These are phyloP conservation scores for Eupithecia exiguata DNA, from an alignment of 2,888 invertebrate species.

Conservation along the genomic window DNA sequence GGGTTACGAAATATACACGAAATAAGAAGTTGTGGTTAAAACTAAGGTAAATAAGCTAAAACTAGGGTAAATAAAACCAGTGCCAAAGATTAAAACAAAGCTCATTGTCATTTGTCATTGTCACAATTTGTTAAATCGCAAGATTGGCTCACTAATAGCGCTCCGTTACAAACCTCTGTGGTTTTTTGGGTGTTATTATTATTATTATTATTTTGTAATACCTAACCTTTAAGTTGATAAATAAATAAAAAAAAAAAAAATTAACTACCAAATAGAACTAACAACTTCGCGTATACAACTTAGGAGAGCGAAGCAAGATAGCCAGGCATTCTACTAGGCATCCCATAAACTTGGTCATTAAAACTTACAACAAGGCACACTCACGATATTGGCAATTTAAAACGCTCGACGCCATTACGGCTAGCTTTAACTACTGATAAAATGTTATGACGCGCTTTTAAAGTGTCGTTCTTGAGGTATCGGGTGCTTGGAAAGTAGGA, in stretches of 20 bases:
- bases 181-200: too few relatives aligned
- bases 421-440: slow-evolving; percentile 58
- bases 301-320: not conserved
- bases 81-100: not conserved
- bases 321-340: not conserved
- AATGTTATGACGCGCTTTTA: slow-evolving; percentile 49
- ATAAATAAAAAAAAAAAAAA: too few relatives aligned
- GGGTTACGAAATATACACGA: too few relatives aligned
- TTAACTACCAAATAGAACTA: not conserved
- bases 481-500: slow-evolving; percentile 26
- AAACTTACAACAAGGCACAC: slow-evolving; percentile 50
- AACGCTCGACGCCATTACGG: slow-evolving; percentile 49
- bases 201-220: too few relatives aligned
- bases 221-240: too few relatives aligned
- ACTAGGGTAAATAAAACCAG: not conserved
- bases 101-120: not conserved
- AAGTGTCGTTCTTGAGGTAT: slow-evolving; percentile 30
- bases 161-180: too few relatives aligned
- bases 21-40: not conserved
- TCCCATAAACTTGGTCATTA: slow-evolving; percentile 40
- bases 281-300: not conserved
- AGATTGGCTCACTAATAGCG: too few relatives aligned
- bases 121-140: too few relatives aligned
- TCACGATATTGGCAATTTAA: slow-evolving; percentile 64
- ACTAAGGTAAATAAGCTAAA: not conserved